These are phyloP conservation scores for Aviceda subcristata DNA, from an alignment of 2,113 vertebrate species.

Conservation along the genomic window DNA sequence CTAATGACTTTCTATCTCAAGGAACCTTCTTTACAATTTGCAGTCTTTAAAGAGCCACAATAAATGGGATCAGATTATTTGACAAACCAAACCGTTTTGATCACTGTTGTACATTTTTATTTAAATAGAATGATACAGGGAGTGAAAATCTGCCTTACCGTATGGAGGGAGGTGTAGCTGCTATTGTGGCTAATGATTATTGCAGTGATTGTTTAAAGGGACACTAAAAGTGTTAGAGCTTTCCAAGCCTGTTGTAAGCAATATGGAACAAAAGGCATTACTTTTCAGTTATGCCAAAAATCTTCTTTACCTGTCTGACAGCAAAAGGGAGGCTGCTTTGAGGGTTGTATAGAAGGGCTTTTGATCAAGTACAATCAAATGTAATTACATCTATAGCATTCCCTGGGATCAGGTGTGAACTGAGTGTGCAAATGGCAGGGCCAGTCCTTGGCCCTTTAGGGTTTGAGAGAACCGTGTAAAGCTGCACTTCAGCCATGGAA, in stretches of 20 bases:
- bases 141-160: not conserved
- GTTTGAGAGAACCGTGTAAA: not conserved
- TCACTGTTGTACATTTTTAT: not conserved
- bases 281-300: not conserved
- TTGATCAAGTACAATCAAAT: not conserved
- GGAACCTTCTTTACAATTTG: not conserved
- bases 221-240: not conserved
- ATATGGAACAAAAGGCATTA: not conserved
- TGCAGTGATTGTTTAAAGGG: not conserved
- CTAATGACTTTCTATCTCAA: not conserved
- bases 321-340: not conserved
- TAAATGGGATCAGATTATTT: not conserved
- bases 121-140: not conserved
- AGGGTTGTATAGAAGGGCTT: not conserved
- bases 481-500: not conserved
- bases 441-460: not conserved
- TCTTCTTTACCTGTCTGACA: not conserved
- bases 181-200: not conserved
- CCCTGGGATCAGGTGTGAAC: not conserved
- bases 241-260: not conserved
- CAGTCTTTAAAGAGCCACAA: not conserved
- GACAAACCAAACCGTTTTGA: not conserved
- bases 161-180: not conserved
- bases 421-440: not conserved
- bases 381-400: no score